Evolutionary conservation across 2,113 vertebrate genomes (phyloP), one percentile per base, ranked within the genome.

Genomic region (Hirundichthys speculiger): DNA sequence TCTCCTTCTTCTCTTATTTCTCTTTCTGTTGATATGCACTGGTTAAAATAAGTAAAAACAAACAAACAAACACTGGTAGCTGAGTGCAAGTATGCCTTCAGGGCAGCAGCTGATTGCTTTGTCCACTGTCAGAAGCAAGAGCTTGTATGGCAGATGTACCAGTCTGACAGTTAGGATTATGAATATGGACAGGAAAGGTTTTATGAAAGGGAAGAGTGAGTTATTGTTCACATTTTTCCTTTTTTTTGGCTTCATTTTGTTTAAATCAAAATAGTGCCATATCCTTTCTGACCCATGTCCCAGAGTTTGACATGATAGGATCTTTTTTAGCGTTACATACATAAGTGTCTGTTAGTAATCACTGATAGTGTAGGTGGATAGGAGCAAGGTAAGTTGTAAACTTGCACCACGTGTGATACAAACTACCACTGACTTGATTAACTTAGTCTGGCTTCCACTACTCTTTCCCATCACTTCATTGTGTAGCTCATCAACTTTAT

Each of bases 271-370:
- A 65, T 16, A 25, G 41, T 30, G 13, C 49, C 58, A 7, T 50
- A 71, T 84, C 77, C 68, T 57, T 64, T 49, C 40, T 74, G 75
- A 82, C 75, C 66, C 63, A 54, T 15, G 77, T 64, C 16, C 42
- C n/a, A 45, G 18, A n/a, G 70, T 83, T 58, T 48, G 19, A 8
- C 19, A 48, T 15, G 16, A n/a, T 9, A n/a, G n/a, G n/a, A n/a
- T n/a, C n/a, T n/a, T n/a, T n/a, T n/a, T n/a, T n/a, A n/a, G n/a
- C n/a, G n/a, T n/a, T n/a, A n/a, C n/a, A n/a, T n/a, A n/a, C n/a
- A n/a, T n/a, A n/a, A n/a, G n/a, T n/a, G n/a, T n/a, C n/a, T n/a
- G n/a, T n/a, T n/a, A n/a, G n/a, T n/a, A n/a, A n/a, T n/a, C n/a
- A n/a, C n/a, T n/a, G n/a, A n/a, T n/a, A n/a, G n/a, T n/a, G n/a